These are phyloP conservation scores for Myioborus melanocephalus DNA, from an alignment of 2,797 vertebrate genomes.

Conservation along the genomic window DNA sequence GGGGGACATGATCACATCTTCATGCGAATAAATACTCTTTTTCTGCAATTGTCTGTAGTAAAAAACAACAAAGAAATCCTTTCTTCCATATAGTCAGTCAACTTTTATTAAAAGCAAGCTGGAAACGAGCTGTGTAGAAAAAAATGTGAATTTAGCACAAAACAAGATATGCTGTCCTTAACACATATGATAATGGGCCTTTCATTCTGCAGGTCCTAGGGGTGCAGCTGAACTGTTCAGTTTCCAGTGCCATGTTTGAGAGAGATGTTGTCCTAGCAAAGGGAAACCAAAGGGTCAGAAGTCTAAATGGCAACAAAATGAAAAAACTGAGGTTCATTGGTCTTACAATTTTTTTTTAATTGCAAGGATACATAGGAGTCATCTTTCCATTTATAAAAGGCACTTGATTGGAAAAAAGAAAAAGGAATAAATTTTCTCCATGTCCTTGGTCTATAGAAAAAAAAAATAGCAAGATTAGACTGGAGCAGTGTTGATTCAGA, in stretches of 20 bases:
- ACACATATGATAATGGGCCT: neutral
- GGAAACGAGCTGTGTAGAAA: neutral
- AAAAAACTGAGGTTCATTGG: neutral
- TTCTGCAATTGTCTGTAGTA: neutral
- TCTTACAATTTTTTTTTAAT: neutral
- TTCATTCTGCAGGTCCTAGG: neutral
- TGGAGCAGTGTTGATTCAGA: neutral
- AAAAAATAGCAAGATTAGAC: neutral
- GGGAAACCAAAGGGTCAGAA: neutral
- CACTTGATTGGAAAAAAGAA: neutral
- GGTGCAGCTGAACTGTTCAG: neutral
- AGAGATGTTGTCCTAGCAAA: neutral
- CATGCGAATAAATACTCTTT: neutral
- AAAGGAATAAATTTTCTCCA: neutral
- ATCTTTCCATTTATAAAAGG: neutral
- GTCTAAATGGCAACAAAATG: neutral
- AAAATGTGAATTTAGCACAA: neutral
- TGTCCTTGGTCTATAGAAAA: neutral
- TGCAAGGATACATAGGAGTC: neutral
- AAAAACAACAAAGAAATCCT: neutral
- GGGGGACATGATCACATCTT: neutral
- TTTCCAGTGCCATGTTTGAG: neutral
- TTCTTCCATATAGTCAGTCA: neutral
- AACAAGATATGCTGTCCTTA: neutral
- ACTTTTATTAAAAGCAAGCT: neutral